These are phyloP conservation scores for Luehdorfia chinensis DNA, from an alignment of 1,140 invertebrate genomes.

Conservation along the genomic window DNA sequence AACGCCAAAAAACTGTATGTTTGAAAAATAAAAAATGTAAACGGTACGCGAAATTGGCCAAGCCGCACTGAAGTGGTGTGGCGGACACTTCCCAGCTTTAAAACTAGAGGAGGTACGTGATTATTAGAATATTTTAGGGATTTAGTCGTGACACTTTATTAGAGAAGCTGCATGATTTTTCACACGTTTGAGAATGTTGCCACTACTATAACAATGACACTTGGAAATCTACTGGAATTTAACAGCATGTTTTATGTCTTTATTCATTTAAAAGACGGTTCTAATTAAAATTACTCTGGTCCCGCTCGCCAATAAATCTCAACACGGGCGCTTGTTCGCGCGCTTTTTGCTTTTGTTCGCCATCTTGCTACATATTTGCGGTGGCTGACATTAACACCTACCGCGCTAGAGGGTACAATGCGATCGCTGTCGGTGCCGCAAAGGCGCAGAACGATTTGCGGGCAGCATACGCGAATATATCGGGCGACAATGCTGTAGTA, in stretches of 20 bases:
- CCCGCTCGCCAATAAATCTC: constrained; percentile 60
- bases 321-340: constrained; percentile 39
- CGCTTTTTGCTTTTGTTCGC: constrained; percentile 54
- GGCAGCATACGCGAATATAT: constrained; percentile 50
- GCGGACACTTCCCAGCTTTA: too few species aligned
- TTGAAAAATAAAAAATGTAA: too few species aligned
- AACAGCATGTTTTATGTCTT: constrained; percentile 63
- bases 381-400: constrained; percentile 58
- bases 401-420: constrained; percentile 53
- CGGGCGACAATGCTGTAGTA: constrained; percentile 51
- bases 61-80: too few species aligned
- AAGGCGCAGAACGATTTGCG: constrained; percentile 59
- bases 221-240: constrained; percentile 47
- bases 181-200: too few species aligned
- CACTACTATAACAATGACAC: too few species aligned
- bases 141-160: too few species aligned
- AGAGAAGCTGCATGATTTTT: too few species aligned
- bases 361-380: constrained; percentile 63
- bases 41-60: too few species aligned
- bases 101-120: too few species aligned
- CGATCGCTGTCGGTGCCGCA: constrained; percentile 51
- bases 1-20: too few species aligned
- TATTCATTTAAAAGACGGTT: constrained; percentile 68
- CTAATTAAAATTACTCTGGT: constrained; percentile 72
- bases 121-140: too few species aligned